Evolutionary conservation across 2,888 invertebrate species (phyloP).

Genomic region (Serripes groenlandicus): DNA sequence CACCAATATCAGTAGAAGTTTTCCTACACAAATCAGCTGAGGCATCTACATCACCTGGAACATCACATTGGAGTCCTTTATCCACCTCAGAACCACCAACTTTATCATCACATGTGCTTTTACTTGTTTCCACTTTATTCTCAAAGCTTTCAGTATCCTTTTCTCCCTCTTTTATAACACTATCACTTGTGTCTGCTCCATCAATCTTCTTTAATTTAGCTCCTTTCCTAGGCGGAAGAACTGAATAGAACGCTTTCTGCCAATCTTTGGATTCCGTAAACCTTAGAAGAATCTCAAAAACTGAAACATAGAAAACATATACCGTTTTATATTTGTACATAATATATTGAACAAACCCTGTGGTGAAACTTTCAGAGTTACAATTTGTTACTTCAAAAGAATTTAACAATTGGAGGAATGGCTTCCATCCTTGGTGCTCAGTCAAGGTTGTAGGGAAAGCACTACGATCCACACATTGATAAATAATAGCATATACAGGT

Average conservation of each 20-base stretch:
- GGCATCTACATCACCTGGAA: not conserved
- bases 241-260: conserved; percentile 85
- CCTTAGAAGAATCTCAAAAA: conserved; percentile 87
- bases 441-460: too few species aligned
- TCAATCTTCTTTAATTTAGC: not conserved
- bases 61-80: not conserved
- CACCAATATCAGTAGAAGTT: too few species aligned
- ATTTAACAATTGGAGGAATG: too few species aligned
- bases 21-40: not conserved
- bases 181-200: not conserved
- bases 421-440: too few species aligned
- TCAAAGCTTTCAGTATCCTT: not conserved
- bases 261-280: conserved; percentile 86
- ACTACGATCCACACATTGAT: too few species aligned
- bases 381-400: too few species aligned
- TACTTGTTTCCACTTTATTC: not conserved
- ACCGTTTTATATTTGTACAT: not conserved
- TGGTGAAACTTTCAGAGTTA: too few species aligned
- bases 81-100: not conserved
- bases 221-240: conserved; percentile 85
- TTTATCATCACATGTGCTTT: not conserved
- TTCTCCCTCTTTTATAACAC: not conserved
- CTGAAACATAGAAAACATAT: conserved; percentile 73
- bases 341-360: not conserved
- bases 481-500: too few species aligned